phyloP scores from a whole-genome alignment of 2,797 vertebrate species.

The Falco rusticolus region DNA sequence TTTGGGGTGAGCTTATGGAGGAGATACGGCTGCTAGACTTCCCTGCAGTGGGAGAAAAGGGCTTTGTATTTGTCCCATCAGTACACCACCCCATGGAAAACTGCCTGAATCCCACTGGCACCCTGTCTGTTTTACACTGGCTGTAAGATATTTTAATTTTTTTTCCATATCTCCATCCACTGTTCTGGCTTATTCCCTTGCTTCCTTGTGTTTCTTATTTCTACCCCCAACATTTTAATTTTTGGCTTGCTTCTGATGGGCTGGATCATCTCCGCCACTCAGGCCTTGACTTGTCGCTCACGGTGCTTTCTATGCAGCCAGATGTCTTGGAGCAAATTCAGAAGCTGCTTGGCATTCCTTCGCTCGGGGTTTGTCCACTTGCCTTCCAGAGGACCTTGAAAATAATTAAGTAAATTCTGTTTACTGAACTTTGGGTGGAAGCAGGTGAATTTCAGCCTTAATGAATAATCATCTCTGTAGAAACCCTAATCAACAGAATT shows the following conservation, averaged over 20 bases:
- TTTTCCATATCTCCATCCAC: rapidly evolving
- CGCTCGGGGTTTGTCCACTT: background rate
- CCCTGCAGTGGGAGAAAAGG: background rate
- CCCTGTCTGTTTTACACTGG: background rate
- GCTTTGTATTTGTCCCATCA: background rate
- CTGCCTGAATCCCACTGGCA: background rate
- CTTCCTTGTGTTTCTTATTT: background rate
- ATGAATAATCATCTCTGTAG: constrained; percentile 10
- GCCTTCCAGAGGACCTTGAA: constrained; percentile 14
- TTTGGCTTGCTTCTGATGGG: background rate
- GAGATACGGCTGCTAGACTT: background rate
- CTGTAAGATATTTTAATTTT: background rate
- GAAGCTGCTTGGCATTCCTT: constrained; percentile 3
- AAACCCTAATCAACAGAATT: constrained; percentile 46
- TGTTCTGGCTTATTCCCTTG: rapidly evolving
- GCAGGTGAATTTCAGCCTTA: constrained; percentile 21
- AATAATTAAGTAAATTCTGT: constrained; percentile 20
- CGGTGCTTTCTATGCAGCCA: background rate
- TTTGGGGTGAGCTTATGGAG: rapidly evolving
- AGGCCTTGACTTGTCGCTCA: background rate
- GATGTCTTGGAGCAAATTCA: background rate
- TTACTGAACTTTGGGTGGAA: background rate
- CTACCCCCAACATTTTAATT: background rate
- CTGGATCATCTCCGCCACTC: background rate
- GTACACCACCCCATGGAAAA: background rate